Conservation (phyloP, 30 jellyfish, hydroid and myxozoan species). For the Cassiopea andromeda region DNA sequence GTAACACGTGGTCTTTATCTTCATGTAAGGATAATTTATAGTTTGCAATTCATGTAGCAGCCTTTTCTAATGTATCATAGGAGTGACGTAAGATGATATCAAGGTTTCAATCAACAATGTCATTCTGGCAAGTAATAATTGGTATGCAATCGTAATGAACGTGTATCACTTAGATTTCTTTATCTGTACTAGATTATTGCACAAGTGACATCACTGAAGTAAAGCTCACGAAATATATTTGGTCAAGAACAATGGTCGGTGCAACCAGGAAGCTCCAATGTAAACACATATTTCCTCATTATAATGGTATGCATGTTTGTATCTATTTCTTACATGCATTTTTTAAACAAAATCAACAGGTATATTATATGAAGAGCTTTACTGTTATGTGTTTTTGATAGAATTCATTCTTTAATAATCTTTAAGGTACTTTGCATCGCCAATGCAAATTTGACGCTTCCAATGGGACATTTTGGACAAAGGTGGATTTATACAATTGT, state of each 20-base stretch:
- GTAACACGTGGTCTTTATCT: too few species aligned
- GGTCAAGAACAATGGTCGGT: slow-evolving; percentile 25
- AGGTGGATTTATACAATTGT: slow-evolving; percentile 17
- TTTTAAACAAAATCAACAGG: too few species aligned
- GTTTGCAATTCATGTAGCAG: too few species aligned
- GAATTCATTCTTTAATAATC: too few species aligned
- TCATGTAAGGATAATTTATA: too few species aligned
- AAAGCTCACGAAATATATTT: neutral
- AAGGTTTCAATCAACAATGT: too few species aligned
- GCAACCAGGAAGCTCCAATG: slow-evolving; percentile 35
- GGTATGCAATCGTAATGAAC: too few species aligned
- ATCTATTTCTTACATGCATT: neutral
- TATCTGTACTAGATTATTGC: slow-evolving; percentile 19
- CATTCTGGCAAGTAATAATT: too few species aligned
- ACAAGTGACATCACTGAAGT: neutral
- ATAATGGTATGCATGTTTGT: slow-evolving; percentile 41
- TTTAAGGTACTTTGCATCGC: slow-evolving; percentile 20
- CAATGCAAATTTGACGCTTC: neutral
- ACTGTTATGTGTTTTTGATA: too few species aligned
- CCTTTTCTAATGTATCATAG: too few species aligned
- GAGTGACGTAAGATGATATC: too few species aligned
- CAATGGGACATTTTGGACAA: slow-evolving; percentile 40
- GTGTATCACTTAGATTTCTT: neutral
- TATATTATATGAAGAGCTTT: too few species aligned
- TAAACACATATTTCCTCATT: slow-evolving; percentile 5